phyloP scores from a whole-genome alignment of 2,888 invertebrate species.

The Dryobota labecula region DNA sequence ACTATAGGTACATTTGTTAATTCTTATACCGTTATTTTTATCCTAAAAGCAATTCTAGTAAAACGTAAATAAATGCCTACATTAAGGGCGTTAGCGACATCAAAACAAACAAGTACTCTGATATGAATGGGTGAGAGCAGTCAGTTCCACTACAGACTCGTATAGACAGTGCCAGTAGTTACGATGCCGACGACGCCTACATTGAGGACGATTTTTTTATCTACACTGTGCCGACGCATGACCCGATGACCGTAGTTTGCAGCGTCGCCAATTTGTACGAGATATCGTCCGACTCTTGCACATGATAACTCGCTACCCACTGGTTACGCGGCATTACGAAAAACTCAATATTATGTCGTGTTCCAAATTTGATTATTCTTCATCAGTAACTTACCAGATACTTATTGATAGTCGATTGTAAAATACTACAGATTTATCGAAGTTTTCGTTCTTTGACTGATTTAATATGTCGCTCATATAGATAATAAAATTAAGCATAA shows the following conservation, averaged over 20 bases:
- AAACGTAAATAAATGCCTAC: constrained; percentile 33
- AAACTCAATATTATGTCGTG: constrained; percentile 28
- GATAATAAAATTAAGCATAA: constrained; percentile 20
- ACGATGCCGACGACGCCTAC: constrained; percentile 54
- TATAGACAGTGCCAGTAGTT: constrained; percentile 56
- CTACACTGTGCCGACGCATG: constrained; percentile 70
- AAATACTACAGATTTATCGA: constrained; percentile 34
- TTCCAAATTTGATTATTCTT: constrained; percentile 39
- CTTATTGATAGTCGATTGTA: constrained; percentile 30
- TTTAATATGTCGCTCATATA: constrained; percentile 13
- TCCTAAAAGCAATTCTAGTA: constrained; percentile 18
- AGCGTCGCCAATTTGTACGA: constrained; percentile 80
- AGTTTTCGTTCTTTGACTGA: constrained; percentile 37
- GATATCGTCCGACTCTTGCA: constrained; percentile 69
- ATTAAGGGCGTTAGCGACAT: constrained; percentile 46
- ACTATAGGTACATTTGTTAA: background rate
- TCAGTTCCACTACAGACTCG: constrained; percentile 55
- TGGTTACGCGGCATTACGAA: constrained; percentile 37
- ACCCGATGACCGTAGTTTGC: constrained; percentile 79
- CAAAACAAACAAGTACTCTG: constrained; percentile 44
- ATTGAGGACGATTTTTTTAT: constrained; percentile 75
- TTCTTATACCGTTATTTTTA: constrained; percentile 4
- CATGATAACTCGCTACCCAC: constrained; percentile 63
- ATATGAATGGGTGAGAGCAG: constrained; percentile 58
- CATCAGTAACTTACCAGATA: constrained; percentile 17